Base-by-base conservation (phyloP, 2,888 invertebrate species). In the Nebria brevicollis region DNA sequence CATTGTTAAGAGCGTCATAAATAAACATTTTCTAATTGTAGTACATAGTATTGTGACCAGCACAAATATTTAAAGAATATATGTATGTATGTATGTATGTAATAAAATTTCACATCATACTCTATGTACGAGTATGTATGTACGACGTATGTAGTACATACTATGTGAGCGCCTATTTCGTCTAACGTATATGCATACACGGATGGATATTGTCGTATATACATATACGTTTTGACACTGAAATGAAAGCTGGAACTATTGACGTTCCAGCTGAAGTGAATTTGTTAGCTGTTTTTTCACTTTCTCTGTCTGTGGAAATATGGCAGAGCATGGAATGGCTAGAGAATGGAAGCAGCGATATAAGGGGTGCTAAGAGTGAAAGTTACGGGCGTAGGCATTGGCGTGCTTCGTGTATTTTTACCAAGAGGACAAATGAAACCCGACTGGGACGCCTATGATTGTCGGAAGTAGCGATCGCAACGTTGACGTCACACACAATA, bases 341-440 rank as follows among this genome's bases (percentile, higher is more conserved):
- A 34, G 34, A 34, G 20, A 20, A 20, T 20, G 20, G 20, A 20
- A 20, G 20, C 20, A 20, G 20, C 20, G 20, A 20, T 20, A 34
- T 34, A 34, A 34, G 34, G 74, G 75, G 74, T 74, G 79, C 75
- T 75, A 74, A 79, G 64, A 79, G 75, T 41, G 79, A 79, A 79
- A 79, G 79, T 79, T 75, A 79, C 43, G 25, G 15, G 70, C 25
- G 5, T 4, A 34, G 5, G 20, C 70, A 70, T 70, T 5, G 26
- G 43, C 43, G 73, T 42, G 66, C 65, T 15, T n/a, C 5, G 5
- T 15, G 65, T 1, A 34, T 34, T 34, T 34, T 4, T 34, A 34
- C 34, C 34, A 34, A 1, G 34, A 20, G 20, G 20, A 20, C 34
- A 34, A 34, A 34, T 34, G 4, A 34, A 34, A 5, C 1, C 34